Conservation (phyloP, 2,113 vertebrate species). For the Neopipo cinnamomea region DNA sequence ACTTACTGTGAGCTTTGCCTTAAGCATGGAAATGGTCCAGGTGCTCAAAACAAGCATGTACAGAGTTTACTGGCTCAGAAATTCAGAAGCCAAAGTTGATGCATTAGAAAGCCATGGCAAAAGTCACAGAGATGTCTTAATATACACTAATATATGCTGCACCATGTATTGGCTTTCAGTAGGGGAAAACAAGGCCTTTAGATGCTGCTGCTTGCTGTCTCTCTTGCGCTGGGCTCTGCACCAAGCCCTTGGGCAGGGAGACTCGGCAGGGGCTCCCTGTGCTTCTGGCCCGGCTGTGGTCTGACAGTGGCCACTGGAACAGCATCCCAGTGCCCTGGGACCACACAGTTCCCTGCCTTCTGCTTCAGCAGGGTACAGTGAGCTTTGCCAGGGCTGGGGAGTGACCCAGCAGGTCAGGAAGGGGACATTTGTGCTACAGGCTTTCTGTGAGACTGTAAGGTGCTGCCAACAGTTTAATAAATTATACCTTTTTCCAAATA, state of each 20-base stretch:
- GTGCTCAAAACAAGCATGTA: background rate
- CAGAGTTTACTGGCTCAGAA: background rate
- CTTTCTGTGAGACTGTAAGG: background rate
- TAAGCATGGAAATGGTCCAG: background rate
- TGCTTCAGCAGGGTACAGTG: background rate
- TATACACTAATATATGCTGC: background rate
- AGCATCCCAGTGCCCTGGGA: accelerated
- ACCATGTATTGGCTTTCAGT: background rate
- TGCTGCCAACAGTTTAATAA: background rate
- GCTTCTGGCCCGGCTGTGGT: background rate
- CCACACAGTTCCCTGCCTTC: background rate
- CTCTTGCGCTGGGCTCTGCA: background rate
- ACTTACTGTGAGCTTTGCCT: background rate
- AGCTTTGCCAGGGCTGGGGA: background rate
- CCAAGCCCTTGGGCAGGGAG: background rate
- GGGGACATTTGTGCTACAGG: background rate
- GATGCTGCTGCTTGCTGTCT: background rate
- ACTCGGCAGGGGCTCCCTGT: accelerated
- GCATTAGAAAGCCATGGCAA: background rate
- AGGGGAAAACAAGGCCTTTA: background rate
- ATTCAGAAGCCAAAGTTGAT: background rate
- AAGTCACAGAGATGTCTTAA: background rate
- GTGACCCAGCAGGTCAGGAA: background rate
- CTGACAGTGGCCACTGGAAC: background rate
- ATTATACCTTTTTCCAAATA: background rate